Evolutionary conservation across 2,888 invertebrate genomes (phyloP).

Genomic region (Cryptocheilus praepositus): DNA sequence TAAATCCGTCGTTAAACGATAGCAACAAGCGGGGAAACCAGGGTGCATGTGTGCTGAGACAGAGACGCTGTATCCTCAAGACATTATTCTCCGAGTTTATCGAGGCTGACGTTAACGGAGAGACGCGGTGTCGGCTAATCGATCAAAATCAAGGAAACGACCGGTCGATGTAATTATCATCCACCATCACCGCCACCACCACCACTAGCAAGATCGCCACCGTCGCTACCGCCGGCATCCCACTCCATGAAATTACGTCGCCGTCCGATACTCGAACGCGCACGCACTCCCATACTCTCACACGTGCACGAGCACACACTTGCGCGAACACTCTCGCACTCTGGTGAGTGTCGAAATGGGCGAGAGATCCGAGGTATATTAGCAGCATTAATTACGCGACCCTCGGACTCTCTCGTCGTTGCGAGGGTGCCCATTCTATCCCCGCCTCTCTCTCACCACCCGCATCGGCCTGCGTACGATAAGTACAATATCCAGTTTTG

Average conservation of each 20-base stretch:
- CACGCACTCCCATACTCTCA: not conserved
- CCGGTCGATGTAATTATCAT: constrained; percentile 51
- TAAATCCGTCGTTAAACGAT: constrained; percentile 13
- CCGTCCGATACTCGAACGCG: constrained; percentile 5
- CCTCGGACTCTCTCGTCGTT: constrained; percentile 46
- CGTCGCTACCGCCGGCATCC: constrained; percentile 8
- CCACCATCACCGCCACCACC: not conserved
- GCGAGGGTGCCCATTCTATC: constrained; percentile 27
- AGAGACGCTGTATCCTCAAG: constrained; percentile 17
- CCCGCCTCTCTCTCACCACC: not conserved
- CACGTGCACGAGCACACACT: not conserved
- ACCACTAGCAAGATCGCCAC: no score
- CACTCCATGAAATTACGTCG: constrained; percentile 38
- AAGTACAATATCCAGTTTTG: not conserved
- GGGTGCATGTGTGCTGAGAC: not conserved
- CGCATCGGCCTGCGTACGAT: no score
- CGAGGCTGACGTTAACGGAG: constrained; percentile 21
- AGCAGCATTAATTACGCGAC: constrained; percentile 65
- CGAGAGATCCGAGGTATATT: constrained; percentile 59
- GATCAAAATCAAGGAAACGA: constrained; percentile 54
- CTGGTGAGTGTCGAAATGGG: constrained; percentile 46
- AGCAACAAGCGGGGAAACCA: no score
- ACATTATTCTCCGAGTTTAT: constrained; percentile 36
- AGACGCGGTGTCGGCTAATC: constrained; percentile 20
- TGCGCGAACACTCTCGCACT: not conserved